Conservation (phyloP, 1,140 invertebrate genomes). For the Drosophila lacteicornis region DNA sequence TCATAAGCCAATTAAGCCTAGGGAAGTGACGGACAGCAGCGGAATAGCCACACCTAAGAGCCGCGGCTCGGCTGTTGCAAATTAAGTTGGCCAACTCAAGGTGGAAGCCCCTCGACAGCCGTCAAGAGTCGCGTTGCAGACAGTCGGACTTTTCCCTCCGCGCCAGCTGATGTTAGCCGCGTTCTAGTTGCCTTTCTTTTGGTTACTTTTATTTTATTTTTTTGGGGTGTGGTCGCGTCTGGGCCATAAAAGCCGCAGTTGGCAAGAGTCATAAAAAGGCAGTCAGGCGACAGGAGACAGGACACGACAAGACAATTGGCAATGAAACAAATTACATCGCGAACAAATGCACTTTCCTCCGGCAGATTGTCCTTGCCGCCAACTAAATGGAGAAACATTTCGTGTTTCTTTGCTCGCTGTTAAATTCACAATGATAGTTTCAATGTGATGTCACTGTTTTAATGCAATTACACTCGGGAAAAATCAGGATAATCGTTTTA, state of each 20-base stretch:
- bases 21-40: not conserved
- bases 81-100: slow-evolving; percentile 57
- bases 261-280: slow-evolving; percentile 76
- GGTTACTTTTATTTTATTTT: not conserved
- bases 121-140: slow-evolving; percentile 42
- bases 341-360: slow-evolving; percentile 55
- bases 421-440: slow-evolving; percentile 39
- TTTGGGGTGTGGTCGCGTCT: slow-evolving; percentile 51
- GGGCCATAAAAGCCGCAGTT: slow-evolving; percentile 70
- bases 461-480: slow-evolving; percentile 29
- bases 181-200: not conserved
- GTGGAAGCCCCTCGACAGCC: slow-evolving; percentile 33
- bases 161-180: slow-evolving; percentile 18
- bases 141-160: slow-evolving; percentile 17
- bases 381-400: slow-evolving; percentile 25
- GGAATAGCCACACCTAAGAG: slow-evolving; percentile 64
- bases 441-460: slow-evolving; percentile 40
- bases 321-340: slow-evolving; percentile 77
- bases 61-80: slow-evolving; percentile 61
- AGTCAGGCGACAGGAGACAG: slow-evolving; percentile 47
- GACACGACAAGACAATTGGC: slow-evolving; percentile 75
- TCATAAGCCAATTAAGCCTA: slow-evolving; percentile 67
- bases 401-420: slow-evolving; percentile 22
- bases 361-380: slow-evolving; percentile 31
- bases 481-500: too few relatives aligned